Base-by-base conservation (phyloP, 2,888 invertebrate genomes). In the Tuta absoluta region DNA sequence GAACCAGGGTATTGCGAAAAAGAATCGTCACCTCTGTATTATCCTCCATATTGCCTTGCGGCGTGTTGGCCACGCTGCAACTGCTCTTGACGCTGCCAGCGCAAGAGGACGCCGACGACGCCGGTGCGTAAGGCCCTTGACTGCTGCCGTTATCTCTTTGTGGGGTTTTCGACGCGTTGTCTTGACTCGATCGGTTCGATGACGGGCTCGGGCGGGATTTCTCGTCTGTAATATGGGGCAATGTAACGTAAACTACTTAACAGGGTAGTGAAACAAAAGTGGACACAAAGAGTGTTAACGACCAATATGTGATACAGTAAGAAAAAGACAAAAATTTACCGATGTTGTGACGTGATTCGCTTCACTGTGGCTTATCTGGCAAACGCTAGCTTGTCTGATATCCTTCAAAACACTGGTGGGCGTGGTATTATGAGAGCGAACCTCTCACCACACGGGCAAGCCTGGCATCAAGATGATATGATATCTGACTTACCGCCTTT, bases 121-220 rank as follows among this genome's bases (percentile, higher is more conserved):
- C 69, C 0, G 90, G 90, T 60, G 91, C 90, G 77, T 91, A 91
- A 0, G 91, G 91, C 0, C 91, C 91, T 66, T 89, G 89, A 69
- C 75, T 84, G 53, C 86, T 70, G 10, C 23, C 51, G 63, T 69
- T 61, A n/a, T 89, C 89, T 49, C 91, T 76, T 67, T 88, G 89
- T 0, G 92, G 91, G 0, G 92, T 90, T 73, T 92, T 92, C 0
- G 89, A 89, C 17, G 87, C 84, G 66, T 82, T 79, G 71, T 90
- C 91, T 71, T 91, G 91, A 80, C 87, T 89, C 63, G 91, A 87
- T 65, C 92, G 77, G 70, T 88, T 90, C 21, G 92, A 92, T 19
- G 87, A 87, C 4, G 92, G 92, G 67, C 92, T 92, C n/a, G 92
- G 92, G 41, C 92, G 76, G 61, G 92, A 92, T 73, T 92, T 92